phyloP scores from a whole-genome alignment of 2,113 vertebrate genomes.

The Cyprinodon tularosa region DNA sequence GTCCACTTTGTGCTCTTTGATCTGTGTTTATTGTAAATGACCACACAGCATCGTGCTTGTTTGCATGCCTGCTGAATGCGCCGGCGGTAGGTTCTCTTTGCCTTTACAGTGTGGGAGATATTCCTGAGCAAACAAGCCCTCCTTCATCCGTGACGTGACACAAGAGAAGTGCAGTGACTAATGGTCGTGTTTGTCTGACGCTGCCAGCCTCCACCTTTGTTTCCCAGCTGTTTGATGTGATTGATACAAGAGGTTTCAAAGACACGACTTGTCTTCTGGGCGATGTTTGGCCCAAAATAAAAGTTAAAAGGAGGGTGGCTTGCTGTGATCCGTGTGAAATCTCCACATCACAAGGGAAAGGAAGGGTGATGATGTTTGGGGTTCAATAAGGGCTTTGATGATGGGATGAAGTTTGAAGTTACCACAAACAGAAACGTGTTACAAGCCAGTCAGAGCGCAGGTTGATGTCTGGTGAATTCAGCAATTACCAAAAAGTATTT shows the following conservation, averaged over 20 bases:
- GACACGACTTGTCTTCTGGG: slow-evolving; percentile 72
- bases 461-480: not conserved
- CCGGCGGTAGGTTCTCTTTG: slow-evolving; percentile 60
- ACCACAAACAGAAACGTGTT: slow-evolving; percentile 50
- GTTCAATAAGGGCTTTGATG: slow-evolving; percentile 59
- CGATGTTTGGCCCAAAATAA: slow-evolving; percentile 79
- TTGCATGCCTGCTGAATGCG: slow-evolving; percentile 56
- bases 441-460: slow-evolving; percentile 4
- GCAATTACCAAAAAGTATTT: not conserved
- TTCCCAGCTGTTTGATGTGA: slow-evolving; percentile 72
- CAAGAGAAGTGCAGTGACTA: slow-evolving; percentile 72
- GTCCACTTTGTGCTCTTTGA: slow-evolving; percentile 66
- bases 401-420: slow-evolving; percentile 44
- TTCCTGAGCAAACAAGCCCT: slow-evolving; percentile 72
- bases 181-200: slow-evolving; percentile 75
- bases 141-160: slow-evolving; percentile 44
- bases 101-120: slow-evolving; percentile 70
- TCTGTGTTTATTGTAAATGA: slow-evolving; percentile 67
- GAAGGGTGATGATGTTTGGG: slow-evolving; percentile 50
- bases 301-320: slow-evolving; percentile 54
- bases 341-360: slow-evolving; percentile 67
- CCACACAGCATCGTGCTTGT: slow-evolving; percentile 65
- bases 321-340: slow-evolving; percentile 48
- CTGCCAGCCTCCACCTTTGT: slow-evolving; percentile 74
- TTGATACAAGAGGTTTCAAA: slow-evolving; percentile 76